phyloP scores from a whole-genome alignment of 2,888 invertebrate genomes.

The Cancer borealis region DNA sequence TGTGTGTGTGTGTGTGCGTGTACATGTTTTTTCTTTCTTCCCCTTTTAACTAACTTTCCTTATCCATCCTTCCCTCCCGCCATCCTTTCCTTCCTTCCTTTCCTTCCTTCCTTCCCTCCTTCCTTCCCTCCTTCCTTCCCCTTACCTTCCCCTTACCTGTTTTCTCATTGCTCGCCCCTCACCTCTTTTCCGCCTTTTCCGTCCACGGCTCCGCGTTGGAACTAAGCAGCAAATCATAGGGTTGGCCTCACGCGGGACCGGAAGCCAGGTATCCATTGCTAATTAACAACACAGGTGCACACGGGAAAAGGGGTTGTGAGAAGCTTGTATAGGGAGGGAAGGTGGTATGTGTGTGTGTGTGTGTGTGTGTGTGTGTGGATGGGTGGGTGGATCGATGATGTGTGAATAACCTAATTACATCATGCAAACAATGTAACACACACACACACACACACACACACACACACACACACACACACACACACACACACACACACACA shows the following conservation, averaged over 20 bases:
- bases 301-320: not conserved
- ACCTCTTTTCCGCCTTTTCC: not conserved
- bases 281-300: slow-evolving; percentile 20
- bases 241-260: not conserved
- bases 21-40: not conserved
- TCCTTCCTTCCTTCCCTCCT: not conserved
- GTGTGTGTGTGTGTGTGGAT: not conserved
- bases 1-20: not conserved
- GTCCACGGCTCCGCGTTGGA: not conserved
- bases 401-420: not conserved
- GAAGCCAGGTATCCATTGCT: slow-evolving; percentile 20
- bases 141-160: not conserved
- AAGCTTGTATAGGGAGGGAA: not conserved
- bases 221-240: slow-evolving; percentile 20
- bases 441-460: not conserved
- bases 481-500: slow-evolving; percentile 20
- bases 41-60: not conserved
- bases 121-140: not conserved
- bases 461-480: slow-evolving; percentile 12
- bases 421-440: not conserved
- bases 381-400: not conserved
- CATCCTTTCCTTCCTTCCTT: not conserved
- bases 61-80: not conserved
- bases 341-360: no score
- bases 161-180: not conserved